Percentiles rank a stretch among this genome's conserved stretches.
These are phyloP conservation scores for Brachionichthys hirsutus DNA, from an alignment of 2,113 vertebrate genomes.

Conservation along the genomic window DNA sequence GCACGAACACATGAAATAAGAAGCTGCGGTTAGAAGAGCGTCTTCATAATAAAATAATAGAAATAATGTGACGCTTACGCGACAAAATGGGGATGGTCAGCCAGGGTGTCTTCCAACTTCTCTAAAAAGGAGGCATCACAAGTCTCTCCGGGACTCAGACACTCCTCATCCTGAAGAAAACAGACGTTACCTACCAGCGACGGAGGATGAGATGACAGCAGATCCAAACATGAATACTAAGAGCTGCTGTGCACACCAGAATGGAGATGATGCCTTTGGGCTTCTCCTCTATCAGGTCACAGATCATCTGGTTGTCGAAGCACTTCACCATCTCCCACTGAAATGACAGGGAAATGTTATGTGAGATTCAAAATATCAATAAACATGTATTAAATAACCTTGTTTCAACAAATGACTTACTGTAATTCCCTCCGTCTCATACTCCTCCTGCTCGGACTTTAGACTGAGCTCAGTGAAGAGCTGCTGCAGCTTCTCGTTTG, in stretches of 20 bases:
- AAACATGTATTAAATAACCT: background rate
- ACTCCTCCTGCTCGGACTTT: constrained; percentile 95
- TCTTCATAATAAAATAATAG: background rate
- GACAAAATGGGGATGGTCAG: constrained; percentile 91
- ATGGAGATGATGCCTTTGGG: constrained; percentile 97
- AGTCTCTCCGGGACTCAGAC: constrained; percentile 91
- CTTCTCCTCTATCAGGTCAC: constrained; percentile 97
- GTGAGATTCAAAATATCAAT: background rate
- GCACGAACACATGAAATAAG: background rate
- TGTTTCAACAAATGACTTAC: constrained; percentile 69
- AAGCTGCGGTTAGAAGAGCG: background rate
- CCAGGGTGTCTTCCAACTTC: constrained; percentile 91
- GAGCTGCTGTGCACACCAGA: constrained; percentile 77
- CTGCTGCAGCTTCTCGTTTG: constrained; percentile 97
- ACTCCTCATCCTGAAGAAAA: constrained; percentile 89
- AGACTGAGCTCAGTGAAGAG: constrained; percentile 96
- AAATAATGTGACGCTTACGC: constrained; percentile 84
- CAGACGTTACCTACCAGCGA: background rate
- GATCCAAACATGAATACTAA: background rate
- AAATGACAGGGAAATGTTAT: constrained; percentile 6
- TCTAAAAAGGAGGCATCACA: constrained; percentile 92
- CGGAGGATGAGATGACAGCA: background rate
- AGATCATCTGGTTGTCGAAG: constrained; percentile 99
- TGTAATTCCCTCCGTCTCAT: constrained; percentile 91
- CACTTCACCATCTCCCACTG: constrained; percentile 97